Percentiles rank a stretch among this genome's conserved stretches.
These are phyloP conservation scores for Drosophila funebris DNA, from an alignment of 1,140 invertebrate species.

Conservation along the genomic window DNA sequence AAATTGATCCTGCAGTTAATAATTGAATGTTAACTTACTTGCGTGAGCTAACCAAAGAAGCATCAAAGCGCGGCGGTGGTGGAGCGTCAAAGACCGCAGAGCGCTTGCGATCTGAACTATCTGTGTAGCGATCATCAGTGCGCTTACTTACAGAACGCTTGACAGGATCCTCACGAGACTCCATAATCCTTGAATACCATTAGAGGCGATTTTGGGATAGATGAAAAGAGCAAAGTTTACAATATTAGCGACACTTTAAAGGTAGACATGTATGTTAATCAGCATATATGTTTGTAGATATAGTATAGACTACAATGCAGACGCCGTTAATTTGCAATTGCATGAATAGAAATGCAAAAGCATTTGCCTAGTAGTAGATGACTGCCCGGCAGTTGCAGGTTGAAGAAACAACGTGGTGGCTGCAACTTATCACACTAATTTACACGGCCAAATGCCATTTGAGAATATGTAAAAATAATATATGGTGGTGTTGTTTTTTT, in stretches of 20 bases:
- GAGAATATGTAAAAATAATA: constrained; percentile 55
- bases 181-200: constrained; percentile 70
- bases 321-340: constrained; percentile 31
- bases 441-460: constrained; percentile 59
- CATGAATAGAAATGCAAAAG: constrained; percentile 40
- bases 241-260: constrained; percentile 33
- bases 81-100: constrained; percentile 84
- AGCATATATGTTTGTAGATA: constrained; percentile 28
- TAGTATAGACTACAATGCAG: constrained; percentile 32
- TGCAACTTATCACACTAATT: constrained; percentile 67
- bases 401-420: constrained; percentile 71
- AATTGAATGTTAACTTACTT: constrained; percentile 46
- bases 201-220: constrained; percentile 43
- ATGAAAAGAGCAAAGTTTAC: constrained; percentile 52
- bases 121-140: constrained; percentile 78
- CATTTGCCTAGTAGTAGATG: constrained; percentile 28
- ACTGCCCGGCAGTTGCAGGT: constrained; percentile 43
- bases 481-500: constrained; percentile 61
- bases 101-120: constrained; percentile 83
- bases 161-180: constrained; percentile 83
- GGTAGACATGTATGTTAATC: neutral
- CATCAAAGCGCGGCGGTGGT: constrained; percentile 81
- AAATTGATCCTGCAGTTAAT: neutral
- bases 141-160: constrained; percentile 83
- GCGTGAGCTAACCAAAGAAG: constrained; percentile 69